These are phyloP conservation scores for Typhlomys cinereus DNA, from an alignment of 2,113 vertebrate genomes.

Conservation along the genomic window DNA sequence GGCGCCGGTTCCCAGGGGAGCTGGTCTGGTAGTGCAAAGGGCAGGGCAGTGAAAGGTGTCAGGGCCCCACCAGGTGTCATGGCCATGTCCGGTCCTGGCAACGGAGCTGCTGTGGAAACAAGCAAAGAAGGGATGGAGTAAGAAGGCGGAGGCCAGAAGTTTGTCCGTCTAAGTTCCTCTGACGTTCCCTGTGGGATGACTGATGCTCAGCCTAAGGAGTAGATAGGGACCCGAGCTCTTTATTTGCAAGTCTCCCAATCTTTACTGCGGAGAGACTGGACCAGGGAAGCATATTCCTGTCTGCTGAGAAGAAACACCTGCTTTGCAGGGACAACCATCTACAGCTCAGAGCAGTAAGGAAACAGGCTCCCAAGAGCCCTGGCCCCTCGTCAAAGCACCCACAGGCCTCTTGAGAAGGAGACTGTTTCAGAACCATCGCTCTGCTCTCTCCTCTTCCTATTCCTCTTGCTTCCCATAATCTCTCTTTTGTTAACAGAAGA, in stretches of 20 bases:
- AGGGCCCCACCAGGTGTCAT: slow-evolving; percentile 35
- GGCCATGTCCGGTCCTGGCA: slow-evolving; percentile 46
- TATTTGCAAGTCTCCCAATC: background rate
- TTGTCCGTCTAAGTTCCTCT: background rate
- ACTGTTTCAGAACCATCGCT: background rate
- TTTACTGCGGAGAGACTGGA: background rate
- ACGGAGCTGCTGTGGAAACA: slow-evolving; percentile 66
- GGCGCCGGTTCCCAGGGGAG: slow-evolving; percentile 28
- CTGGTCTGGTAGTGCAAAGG: slow-evolving; percentile 43
- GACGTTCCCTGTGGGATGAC: background rate
- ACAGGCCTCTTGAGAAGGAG: background rate
- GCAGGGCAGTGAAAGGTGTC: slow-evolving; percentile 31
- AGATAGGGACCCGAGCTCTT: background rate
- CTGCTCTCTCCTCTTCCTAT: background rate
- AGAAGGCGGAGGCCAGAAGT: background rate
- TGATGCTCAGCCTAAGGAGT: background rate
- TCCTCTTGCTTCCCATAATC: background rate
- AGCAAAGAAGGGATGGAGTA: slow-evolving; percentile 11
- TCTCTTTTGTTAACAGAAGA: background rate
- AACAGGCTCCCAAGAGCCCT: background rate
- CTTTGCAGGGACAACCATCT: background rate
- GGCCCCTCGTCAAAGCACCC: background rate
- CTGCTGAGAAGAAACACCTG: background rate
- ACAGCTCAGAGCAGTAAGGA: background rate
- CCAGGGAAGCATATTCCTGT: background rate